Conservation (phyloP, 2,113 vertebrate genomes). For the Heloderma charlesbogerti region DNA sequence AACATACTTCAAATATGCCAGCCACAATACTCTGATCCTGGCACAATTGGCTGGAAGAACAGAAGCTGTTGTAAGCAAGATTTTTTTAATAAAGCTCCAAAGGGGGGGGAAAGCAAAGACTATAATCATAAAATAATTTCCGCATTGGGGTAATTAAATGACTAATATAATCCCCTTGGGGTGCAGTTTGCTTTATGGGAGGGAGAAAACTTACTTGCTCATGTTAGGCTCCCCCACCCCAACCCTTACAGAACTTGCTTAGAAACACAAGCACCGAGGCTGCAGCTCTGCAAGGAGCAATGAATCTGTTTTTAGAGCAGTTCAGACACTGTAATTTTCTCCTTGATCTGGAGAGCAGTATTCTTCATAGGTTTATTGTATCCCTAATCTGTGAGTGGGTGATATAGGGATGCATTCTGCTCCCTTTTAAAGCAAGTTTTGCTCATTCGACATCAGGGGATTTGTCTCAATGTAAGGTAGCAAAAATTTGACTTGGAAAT, state of each 20-base stretch:
- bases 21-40: neutral
- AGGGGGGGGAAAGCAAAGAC: neutral
- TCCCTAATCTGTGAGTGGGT: neutral
- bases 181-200: conserved; percentile 3
- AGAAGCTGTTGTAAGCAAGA: conserved; percentile 5
- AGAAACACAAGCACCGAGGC: neutral
- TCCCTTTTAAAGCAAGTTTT: neutral
- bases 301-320: neutral
- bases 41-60: conserved; percentile 15
- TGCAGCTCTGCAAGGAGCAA: conserved; percentile 21
- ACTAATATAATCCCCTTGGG: neutral
- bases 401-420: neutral
- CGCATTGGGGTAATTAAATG: neutral
- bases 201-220: neutral
- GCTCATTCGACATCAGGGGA: neutral
- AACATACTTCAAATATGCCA: neutral
- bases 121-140: neutral
- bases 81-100: neutral
- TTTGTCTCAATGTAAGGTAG: neutral
- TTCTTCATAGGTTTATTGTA: neutral
- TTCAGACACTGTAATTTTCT: neutral
- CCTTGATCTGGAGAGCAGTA: neutral
- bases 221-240: neutral
- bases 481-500: neutral
- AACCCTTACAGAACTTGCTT: neutral